Conservation (phyloP, 2,888 invertebrate species). For the Unio delphinus region DNA sequence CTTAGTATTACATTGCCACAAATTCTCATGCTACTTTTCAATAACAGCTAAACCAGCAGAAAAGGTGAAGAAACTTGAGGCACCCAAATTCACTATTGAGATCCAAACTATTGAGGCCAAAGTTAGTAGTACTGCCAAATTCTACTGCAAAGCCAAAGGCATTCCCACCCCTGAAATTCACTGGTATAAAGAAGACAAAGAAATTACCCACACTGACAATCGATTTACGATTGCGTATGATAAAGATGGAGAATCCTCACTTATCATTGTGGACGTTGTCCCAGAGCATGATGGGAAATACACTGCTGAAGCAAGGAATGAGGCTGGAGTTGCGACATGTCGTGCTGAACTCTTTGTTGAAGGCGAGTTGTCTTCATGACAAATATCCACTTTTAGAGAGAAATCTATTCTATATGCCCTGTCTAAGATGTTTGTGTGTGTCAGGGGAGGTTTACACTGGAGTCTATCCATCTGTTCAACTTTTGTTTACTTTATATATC, state of each 20-base stretch:
- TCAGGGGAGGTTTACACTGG: no score
- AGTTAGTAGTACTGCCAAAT: conserved; percentile 51
- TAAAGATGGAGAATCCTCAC: conserved; percentile 49
- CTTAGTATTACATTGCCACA: no score
- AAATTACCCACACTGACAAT: conserved; percentile 53
- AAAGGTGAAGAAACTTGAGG: conserved; percentile 51
- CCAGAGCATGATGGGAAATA: conserved; percentile 68
- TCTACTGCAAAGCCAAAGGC: conserved; percentile 64
- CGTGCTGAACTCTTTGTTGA: conserved; percentile 64
- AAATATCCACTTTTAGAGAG: not conserved
- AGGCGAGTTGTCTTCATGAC: conserved; percentile 38
- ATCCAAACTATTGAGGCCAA: conserved; percentile 57
- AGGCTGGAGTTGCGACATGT: conserved; percentile 59
- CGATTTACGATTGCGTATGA: conserved; percentile 52
- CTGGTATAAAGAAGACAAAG: conserved; percentile 64
- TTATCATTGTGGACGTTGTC: conserved; percentile 59
- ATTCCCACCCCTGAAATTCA: conserved; percentile 61
- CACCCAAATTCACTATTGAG: conserved; percentile 62
- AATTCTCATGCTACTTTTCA: no score
- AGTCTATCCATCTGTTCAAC: no score
- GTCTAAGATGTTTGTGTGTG: no score
- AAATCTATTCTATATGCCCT: no score
- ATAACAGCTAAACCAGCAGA: conserved; percentile 46
- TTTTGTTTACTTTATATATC: no score
- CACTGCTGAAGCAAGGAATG: conserved; percentile 64